Conservation (phyloP, 64 coral and sea anemone genomes). For the Porites lutea region DNA sequence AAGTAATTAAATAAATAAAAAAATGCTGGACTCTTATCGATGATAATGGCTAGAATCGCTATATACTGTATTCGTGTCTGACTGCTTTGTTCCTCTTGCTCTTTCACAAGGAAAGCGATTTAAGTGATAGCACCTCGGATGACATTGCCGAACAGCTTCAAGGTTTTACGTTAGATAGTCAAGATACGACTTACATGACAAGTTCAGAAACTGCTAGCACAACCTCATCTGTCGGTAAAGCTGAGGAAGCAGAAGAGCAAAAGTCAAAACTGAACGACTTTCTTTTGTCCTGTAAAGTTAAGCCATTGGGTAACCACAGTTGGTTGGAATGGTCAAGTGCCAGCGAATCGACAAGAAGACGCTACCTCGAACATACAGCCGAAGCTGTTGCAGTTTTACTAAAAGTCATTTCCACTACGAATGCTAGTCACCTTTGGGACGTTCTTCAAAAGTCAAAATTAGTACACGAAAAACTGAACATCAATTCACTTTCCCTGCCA, state of each 20-base stretch:
- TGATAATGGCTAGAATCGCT: too few relatives aligned
- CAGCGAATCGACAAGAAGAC: not conserved
- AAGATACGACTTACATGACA: not conserved
- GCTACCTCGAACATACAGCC: not conserved
- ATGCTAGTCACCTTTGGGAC: not conserved
- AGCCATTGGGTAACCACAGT: not conserved
- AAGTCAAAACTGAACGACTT: not conserved
- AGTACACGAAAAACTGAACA: not conserved
- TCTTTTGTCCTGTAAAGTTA: not conserved
- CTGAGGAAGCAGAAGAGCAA: not conserved
- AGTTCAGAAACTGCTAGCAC: slow-evolving; percentile 1
- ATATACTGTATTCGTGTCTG: too few relatives aligned
- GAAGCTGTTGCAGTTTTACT: not conserved
- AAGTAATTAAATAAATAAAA: too few relatives aligned
- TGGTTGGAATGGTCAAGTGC: not conserved
- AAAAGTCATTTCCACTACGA: not conserved
- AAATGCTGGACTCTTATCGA: too few relatives aligned
- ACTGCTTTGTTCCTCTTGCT: not conserved
- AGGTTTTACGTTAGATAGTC: slow-evolving; percentile 4
- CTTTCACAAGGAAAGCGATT: not conserved
- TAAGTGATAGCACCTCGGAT: not conserved
- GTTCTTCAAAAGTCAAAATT: not conserved
- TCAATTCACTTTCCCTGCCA: not conserved
- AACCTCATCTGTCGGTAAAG: not conserved
- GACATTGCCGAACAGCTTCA: not conserved